Conservation (phyloP, 2,113 vertebrate genomes). For the Loxodonta africana region DNA sequence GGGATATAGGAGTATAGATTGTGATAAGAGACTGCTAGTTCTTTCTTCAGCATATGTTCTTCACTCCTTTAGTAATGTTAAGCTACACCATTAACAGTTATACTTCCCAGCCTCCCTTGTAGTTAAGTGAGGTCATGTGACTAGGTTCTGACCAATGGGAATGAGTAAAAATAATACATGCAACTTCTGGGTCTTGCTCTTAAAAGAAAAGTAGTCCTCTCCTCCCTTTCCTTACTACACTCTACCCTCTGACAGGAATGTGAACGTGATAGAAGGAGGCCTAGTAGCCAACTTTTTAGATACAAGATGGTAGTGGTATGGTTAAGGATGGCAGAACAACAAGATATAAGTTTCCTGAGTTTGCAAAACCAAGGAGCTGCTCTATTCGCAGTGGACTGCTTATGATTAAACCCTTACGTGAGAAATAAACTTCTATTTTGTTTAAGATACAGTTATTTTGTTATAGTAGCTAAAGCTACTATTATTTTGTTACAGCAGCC, state of each 20-base stretch:
- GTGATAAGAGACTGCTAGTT: neutral
- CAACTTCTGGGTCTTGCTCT: neutral
- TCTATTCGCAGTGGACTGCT: neutral
- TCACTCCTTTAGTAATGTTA: neutral
- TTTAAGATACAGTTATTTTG: neutral
- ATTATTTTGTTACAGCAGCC: neutral
- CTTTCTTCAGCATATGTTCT: neutral
- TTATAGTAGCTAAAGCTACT: neutral
- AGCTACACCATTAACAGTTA: neutral
- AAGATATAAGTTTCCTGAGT: neutral
- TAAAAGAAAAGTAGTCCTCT: neutral
- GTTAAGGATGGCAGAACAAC: neutral
- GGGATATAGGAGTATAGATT: fast-evolving
- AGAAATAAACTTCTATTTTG: neutral
- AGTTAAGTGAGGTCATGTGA: neutral
- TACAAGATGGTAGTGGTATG: neutral
- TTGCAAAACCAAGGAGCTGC: neutral
- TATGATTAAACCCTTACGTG: neutral
- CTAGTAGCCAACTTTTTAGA: neutral
- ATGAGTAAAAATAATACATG: neutral
- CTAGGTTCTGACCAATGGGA: neutral
- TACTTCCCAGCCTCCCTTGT: neutral
- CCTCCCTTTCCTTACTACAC: neutral
- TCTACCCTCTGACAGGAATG: neutral
- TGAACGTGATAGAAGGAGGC: neutral